phyloP scores from a whole-genome alignment of 2,113 vertebrate genomes.

The Pygoscelis antarcticus region DNA sequence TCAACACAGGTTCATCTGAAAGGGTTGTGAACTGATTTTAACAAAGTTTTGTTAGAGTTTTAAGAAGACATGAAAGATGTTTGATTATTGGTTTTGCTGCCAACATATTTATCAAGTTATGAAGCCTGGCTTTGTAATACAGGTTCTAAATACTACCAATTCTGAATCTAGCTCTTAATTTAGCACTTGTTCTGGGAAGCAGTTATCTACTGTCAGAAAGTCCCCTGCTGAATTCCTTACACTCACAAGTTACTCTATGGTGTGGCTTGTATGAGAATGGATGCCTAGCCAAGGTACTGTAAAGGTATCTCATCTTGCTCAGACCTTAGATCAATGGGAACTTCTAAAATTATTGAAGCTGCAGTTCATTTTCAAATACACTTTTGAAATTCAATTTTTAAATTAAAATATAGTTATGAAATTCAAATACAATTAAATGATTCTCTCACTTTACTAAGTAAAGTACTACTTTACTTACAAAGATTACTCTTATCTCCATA shows the following conservation, averaged over 20 bases:
- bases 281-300: background rate
- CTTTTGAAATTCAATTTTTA: background rate
- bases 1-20: background rate
- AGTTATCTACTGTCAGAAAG: background rate
- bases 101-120: background rate
- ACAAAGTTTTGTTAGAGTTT: background rate
- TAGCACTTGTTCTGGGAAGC: background rate
- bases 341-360: background rate
- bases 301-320: background rate
- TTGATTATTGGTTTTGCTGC: background rate
- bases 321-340: background rate
- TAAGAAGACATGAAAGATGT: background rate
- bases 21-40: background rate
- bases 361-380: background rate
- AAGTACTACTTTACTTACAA: too few relatives aligned
- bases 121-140: background rate
- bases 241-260: background rate
- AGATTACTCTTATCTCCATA: too few relatives aligned
- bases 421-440: background rate
- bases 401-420: background rate
- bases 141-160: slow-evolving; percentile 3
- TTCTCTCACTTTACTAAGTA: background rate
- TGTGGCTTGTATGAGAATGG: background rate
- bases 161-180: slow-evolving; percentile 33
- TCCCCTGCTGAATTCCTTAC: background rate